These are phyloP conservation scores for Diarsia rubi DNA, from an alignment of 2,888 invertebrate species.

Conservation along the genomic window DNA sequence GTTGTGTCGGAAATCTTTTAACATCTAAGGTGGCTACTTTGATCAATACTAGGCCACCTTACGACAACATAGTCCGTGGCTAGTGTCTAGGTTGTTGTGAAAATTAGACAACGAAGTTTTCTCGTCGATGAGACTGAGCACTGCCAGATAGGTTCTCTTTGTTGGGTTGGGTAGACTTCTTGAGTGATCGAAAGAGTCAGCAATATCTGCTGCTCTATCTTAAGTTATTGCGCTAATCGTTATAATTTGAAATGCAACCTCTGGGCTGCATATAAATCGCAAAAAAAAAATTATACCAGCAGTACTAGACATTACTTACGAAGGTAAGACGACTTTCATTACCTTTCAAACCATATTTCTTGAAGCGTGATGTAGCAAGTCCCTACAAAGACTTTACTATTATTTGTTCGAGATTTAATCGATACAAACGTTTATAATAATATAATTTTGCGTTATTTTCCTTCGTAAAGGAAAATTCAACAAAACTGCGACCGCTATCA, in stretches of 20 bases:
- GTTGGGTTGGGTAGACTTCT: background rate
- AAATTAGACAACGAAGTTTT: slow-evolving; percentile 8
- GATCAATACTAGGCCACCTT: slow-evolving; percentile 20
- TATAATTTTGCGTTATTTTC: slow-evolving; percentile 35
- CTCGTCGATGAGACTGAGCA: slow-evolving; percentile 2
- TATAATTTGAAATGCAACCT: slow-evolving; percentile 7
- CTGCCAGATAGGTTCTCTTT: background rate
- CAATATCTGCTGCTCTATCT: background rate
- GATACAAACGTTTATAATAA: slow-evolving; percentile 30
- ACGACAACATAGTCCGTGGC: background rate
- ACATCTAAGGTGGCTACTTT: background rate
- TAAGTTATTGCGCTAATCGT: background rate
- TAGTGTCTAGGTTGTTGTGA: background rate
- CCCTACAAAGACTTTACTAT: slow-evolving; percentile 34
- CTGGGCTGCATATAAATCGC: background rate
- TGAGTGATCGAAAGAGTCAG: background rate
- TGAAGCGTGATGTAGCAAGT: slow-evolving; percentile 27
- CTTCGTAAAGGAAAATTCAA: slow-evolving; percentile 50
- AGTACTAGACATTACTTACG: slow-evolving; percentile 30
- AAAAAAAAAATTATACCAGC: slow-evolving; percentile 5
- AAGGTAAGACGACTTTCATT: slow-evolving; percentile 57
- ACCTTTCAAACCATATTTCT: slow-evolving; percentile 54
- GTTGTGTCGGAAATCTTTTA: background rate
- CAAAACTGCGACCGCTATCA: slow-evolving; percentile 51
- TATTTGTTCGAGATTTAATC: slow-evolving; percentile 36